phyloP scores from a whole-genome alignment of 2,797 vertebrate genomes.

The Pseudocheirus occidentalis region DNA sequence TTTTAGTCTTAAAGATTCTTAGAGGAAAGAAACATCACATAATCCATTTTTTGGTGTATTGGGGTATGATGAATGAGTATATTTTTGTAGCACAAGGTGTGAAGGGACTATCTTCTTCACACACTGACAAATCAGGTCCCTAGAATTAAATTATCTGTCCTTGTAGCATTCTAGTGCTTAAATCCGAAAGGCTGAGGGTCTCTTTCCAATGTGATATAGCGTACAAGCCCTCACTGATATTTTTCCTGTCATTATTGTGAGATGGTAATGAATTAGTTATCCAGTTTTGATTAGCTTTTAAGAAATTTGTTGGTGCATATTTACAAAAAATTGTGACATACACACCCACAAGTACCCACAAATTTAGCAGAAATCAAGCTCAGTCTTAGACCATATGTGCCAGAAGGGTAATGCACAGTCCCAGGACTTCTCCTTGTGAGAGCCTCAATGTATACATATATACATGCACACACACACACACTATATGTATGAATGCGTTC shows the following conservation, averaged over 20 bases:
- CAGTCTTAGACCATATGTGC: not conserved
- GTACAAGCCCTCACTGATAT: not conserved
- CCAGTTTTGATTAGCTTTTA: not conserved
- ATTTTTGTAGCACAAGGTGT: not conserved
- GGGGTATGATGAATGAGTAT: not conserved
- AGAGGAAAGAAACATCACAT: not conserved
- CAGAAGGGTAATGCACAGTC: not conserved
- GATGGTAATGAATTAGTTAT: not conserved
- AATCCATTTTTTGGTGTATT: too few relatives aligned
- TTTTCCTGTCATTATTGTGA: not conserved
- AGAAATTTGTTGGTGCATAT: not conserved
- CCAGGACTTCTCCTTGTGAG: not conserved
- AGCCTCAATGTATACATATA: not conserved
- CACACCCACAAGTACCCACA: not conserved
- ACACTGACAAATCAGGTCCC: not conserved
- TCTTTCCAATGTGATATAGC: not conserved
- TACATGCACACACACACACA: fast-evolving
- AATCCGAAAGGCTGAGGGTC: not conserved
- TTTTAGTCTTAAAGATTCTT: not conserved
- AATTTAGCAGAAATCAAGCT: not conserved
- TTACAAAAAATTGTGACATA: not conserved
- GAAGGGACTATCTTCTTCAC: not conserved
- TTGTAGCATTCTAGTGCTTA: not conserved
- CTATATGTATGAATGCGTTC: too few relatives aligned
- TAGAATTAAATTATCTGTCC: not conserved